Conservation (phyloP, 2,888 invertebrate genomes). For the Neoaliturus tenellus region DNA sequence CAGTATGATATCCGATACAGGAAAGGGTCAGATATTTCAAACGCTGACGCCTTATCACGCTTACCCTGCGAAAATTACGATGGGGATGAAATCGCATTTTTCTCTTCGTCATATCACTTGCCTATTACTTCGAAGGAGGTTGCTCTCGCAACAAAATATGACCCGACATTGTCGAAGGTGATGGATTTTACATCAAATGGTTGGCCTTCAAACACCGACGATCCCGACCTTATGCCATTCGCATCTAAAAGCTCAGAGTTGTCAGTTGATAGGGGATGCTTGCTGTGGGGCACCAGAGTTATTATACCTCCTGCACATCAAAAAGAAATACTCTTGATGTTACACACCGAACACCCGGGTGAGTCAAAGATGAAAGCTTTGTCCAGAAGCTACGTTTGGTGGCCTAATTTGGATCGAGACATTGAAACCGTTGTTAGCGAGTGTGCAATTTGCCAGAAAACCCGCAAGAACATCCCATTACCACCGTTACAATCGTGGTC, state of each 20-base stretch:
- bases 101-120: neutral
- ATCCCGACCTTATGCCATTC: neutral
- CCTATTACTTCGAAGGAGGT: constrained; percentile 4
- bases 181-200: neutral
- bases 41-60: neutral
- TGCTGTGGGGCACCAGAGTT: neutral
- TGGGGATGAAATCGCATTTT: neutral
- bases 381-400: constrained; percentile 9
- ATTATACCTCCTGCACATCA: neutral
- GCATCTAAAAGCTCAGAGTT: neutral
- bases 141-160: neutral
- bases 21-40: neutral
- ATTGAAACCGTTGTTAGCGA: constrained; percentile 31
- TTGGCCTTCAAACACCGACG: neutral
- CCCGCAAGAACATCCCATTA: neutral
- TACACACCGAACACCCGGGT: neutral
- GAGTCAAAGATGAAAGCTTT: neutral
- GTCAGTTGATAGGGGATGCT: neutral
- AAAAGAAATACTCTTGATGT: neutral
- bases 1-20: neutral
- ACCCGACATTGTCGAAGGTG: neutral
- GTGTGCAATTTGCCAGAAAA: neutral
- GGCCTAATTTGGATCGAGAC: constrained; percentile 27
- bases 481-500: neutral
- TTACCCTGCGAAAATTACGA: neutral